A percentile compares a stretch with the other conserved stretches of the same genome.
phyloP scores from a whole-genome alignment of 2,113 vertebrate genomes.

The Coturnix japonica region DNA sequence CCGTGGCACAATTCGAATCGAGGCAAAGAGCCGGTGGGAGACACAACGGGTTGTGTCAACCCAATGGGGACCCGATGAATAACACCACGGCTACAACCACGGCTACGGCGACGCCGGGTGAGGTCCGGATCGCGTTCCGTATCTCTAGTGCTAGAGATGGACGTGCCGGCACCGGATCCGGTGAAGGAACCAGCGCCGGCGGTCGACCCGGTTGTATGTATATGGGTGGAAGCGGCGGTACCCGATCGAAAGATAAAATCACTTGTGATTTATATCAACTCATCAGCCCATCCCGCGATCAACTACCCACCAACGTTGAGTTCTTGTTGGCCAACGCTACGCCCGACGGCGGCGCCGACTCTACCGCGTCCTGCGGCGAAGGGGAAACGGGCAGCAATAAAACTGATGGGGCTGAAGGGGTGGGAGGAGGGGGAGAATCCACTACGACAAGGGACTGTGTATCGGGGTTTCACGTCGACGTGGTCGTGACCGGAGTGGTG shows the following conservation, averaged over 20 bases:
- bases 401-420: neutral
- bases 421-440: neutral
- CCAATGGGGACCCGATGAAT: rapidly evolving
- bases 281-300: slow-evolving; percentile 87
- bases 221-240: slow-evolving; percentile 73
- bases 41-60: slow-evolving; percentile 66
- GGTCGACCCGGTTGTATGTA: slow-evolving; percentile 83
- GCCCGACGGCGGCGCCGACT: neutral
- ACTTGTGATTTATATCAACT: slow-evolving; percentile 96
- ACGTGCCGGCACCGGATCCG: slow-evolving; percentile 67
- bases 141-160: slow-evolving; percentile 87
- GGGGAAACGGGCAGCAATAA: neutral
- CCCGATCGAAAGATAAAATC: slow-evolving; percentile 91
- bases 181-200: slow-evolving; percentile 66
- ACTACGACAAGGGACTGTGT: slow-evolving; percentile 72
- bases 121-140: slow-evolving; percentile 92
- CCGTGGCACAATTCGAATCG: slow-evolving; percentile 91
- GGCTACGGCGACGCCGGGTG: slow-evolving; percentile 34
- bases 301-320: slow-evolving; percentile 73
- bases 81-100: no score
- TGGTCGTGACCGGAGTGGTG: slow-evolving; percentile 94
- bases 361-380: neutral
- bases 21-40: slow-evolving; percentile 61
- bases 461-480: slow-evolving; percentile 92
- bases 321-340: slow-evolving; percentile 79